Base-by-base conservation (phyloP, 2,113 vertebrate genomes). In the Coryphaenoides rupestris region DNA sequence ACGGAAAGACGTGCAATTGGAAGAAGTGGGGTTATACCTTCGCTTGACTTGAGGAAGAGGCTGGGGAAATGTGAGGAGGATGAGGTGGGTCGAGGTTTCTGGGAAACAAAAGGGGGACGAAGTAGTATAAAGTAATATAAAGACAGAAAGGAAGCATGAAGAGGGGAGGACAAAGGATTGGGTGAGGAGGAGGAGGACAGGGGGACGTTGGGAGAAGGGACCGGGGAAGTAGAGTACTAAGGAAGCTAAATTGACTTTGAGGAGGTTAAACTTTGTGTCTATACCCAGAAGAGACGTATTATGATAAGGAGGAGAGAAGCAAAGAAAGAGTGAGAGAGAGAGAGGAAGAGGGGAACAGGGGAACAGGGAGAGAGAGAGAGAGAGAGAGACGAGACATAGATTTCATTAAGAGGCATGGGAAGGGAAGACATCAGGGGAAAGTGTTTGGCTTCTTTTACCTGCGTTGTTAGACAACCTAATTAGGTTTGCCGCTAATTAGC, bases 201-300 rank as follows among this genome's bases (percentile, higher is more conserved):
- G 64, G 63, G 21, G 40, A 22, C n/a, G 23, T n/a, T 28, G 49
- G 60, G 52, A 53, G 74, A 62, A 67, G 57, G 26, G 57, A 59
- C 64, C 45, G 73, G 60, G n/a, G 52, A 62, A 4, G 26, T 28
- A n/a, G n/a, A n/a, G n/a, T n/a, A 68, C 50, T 33, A 59, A 67
- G 69, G 55, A n/a, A n/a, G n/a, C n/a, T 79, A 84, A 83, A 85
- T 83, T 88, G 81, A 85, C 84, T 88, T 84, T 86, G 81, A 79
- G 76, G 80, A 85, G 83, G 83, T 85, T 86, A 88, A 85, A 80
- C 73, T 83, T 60, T 54, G 46, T 80, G 78, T 77, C 74, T 73
- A 70, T 83, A 66, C 83, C 76, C 83, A 80, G 78, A 85, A 80
- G 78, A 83, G 73, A 77, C 68, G 70, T 79, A 84, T 82, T 83